These are phyloP conservation scores for Macropus fuliginosus DNA, from an alignment of 2,797 vertebrate genomes.

Conservation along the genomic window DNA sequence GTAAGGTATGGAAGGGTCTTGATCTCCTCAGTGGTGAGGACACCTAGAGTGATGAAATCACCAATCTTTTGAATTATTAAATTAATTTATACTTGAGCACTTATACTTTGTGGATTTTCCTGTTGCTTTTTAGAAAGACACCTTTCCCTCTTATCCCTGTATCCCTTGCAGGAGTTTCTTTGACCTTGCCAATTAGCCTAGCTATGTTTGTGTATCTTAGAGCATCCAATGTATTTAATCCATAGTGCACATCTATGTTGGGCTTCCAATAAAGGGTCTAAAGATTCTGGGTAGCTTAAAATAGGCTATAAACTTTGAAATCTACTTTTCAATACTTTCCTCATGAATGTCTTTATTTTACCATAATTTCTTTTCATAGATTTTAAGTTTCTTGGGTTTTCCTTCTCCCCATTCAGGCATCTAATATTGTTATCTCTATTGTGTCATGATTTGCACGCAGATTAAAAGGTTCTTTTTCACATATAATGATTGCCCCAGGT, in stretches of 20 bases:
- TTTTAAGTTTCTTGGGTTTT: neutral
- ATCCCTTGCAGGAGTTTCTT: neutral
- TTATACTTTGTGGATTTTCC: neutral
- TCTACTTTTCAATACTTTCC: neutral
- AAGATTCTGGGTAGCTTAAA: neutral
- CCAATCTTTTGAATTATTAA: neutral
- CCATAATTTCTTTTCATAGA: neutral
- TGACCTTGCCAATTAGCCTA: neutral
- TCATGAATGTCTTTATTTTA: neutral
- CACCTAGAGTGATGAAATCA: neutral
- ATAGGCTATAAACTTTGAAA: neutral
- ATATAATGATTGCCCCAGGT: neutral
- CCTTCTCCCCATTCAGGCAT: neutral
- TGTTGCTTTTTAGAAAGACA: neutral
- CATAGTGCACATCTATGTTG: neutral
- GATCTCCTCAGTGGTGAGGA: neutral
- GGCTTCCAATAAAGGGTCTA: neutral
- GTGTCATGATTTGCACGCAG: neutral
- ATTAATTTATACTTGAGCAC: neutral
- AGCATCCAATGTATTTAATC: neutral
- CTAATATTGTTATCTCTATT: neutral
- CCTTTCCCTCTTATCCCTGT: neutral
- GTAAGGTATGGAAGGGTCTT: neutral
- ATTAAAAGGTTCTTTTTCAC: neutral
- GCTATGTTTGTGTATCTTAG: neutral